phyloP scores from a whole-genome alignment of 2,113 vertebrate species.

The Tragulus kanchil region DNA sequence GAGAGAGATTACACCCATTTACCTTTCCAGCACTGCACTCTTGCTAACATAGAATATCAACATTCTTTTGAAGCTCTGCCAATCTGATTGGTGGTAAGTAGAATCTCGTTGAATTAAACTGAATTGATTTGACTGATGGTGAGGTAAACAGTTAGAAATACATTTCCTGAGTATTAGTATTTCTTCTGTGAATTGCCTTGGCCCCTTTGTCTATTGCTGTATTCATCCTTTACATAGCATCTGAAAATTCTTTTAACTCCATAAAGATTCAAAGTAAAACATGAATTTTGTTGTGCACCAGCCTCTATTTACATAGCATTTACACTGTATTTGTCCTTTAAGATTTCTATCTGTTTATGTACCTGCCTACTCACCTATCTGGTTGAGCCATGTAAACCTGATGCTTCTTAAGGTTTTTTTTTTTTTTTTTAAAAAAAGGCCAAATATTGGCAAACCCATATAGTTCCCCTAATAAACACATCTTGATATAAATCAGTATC shows the following conservation, averaged over 20 bases:
- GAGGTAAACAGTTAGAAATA: conserved; percentile 42
- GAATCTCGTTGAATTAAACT: conserved; percentile 19
- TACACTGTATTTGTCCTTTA: not conserved
- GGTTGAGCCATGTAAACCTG: conserved; percentile 9
- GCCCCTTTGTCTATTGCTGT: not conserved
- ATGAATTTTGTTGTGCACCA: not conserved
- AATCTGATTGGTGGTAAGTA: conserved; percentile 16
- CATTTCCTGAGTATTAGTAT: not conserved
- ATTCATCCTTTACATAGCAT: not conserved
- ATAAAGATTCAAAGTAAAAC: not conserved
- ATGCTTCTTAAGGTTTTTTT: not conserved
- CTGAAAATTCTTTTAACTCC: not conserved
- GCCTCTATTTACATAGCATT: not conserved
- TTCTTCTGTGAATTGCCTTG: not conserved
- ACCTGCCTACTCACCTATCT: not conserved
- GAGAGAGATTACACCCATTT: not conserved
- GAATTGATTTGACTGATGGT: not conserved
- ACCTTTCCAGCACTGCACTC: not conserved
- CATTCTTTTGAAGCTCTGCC: conserved; percentile 20
- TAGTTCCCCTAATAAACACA: not conserved
- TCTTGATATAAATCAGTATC: not conserved
- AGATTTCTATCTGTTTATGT: not conserved
- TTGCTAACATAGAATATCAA: not conserved
- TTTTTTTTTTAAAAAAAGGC: not conserved
- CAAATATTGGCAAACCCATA: conserved; percentile 2